These are phyloP conservation scores for Uromys caudimaculatus DNA, from an alignment of 2,797 vertebrate species.

Conservation along the genomic window DNA sequence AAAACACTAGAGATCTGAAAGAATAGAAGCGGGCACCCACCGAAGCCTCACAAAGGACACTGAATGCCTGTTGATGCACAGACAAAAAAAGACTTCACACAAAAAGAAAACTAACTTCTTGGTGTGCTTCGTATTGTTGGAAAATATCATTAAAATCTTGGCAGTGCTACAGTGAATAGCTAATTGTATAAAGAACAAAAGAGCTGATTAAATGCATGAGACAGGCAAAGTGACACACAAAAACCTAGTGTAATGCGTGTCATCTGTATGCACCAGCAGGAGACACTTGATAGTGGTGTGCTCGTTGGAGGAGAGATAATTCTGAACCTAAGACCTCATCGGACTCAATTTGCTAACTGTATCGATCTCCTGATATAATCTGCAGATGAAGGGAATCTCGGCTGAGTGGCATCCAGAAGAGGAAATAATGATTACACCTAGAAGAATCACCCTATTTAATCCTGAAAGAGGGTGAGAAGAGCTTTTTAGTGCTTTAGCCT, in stretches of 20 bases:
- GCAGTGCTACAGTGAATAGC: conserved; percentile 34
- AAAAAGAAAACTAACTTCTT: conserved; percentile 39
- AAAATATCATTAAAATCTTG: conserved; percentile 69
- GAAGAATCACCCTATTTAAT: conserved; percentile 61
- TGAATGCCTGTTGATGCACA: neutral
- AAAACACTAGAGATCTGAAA: neutral
- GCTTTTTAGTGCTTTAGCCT: neutral
- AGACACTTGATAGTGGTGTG: conserved; percentile 76
- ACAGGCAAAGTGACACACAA: conserved; percentile 30
- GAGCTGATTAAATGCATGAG: conserved; percentile 22
- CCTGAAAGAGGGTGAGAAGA: conserved; percentile 45
- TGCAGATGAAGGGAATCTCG: conserved; percentile 77
- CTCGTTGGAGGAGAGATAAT: conserved; percentile 73
- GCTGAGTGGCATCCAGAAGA: conserved; percentile 70
- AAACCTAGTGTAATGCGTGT: conserved; percentile 50
- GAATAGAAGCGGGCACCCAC: neutral
- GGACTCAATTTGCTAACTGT: conserved; percentile 80
- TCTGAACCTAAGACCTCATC: conserved; percentile 72
- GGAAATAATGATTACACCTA: conserved; percentile 71
- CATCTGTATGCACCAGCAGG: conserved; percentile 42
- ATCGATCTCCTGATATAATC: conserved; percentile 84
- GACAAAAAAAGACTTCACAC: conserved; percentile 17
- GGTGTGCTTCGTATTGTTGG: conserved; percentile 37
- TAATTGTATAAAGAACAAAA: conserved; percentile 65
- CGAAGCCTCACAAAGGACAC: neutral